Evolutionary conservation across 2,797 vertebrate genomes (phyloP).

Genomic region (Astyanax mexicanus): DNA sequence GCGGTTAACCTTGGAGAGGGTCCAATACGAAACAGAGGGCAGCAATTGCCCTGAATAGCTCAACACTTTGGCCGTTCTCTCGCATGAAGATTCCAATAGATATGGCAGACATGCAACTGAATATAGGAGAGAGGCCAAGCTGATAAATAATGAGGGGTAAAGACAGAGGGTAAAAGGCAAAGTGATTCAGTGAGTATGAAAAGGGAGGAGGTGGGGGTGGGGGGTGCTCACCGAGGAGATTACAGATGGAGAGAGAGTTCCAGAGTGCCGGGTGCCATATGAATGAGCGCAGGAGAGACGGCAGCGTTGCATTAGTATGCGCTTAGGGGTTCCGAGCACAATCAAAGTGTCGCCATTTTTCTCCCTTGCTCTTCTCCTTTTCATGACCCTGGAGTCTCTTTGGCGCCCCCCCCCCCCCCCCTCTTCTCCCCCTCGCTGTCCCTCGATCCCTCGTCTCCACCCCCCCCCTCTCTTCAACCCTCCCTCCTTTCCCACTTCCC

Average conservation of each 20-base stretch:
- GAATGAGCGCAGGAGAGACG: conserved; percentile 18
- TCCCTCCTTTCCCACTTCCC: conserved; percentile 10
- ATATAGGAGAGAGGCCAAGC: neutral
- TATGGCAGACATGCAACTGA: neutral
- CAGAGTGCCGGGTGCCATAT: neutral
- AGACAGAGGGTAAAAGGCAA: conserved; percentile 2
- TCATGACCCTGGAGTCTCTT: conserved; percentile 41
- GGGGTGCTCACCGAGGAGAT: neutral
- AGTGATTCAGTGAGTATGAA: conserved; percentile 2
- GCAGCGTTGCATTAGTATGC: conserved; percentile 47
- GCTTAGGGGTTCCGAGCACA: conserved; percentile 30
- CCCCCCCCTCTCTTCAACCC: neutral
- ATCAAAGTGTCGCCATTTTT: conserved; percentile 46
- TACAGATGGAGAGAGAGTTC: conserved; percentile 2
- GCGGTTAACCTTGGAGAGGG: neutral
- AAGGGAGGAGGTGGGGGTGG: too few species aligned
- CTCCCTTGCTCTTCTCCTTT: conserved; percentile 17
- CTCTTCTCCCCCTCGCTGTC: neutral
- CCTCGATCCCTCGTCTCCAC: neutral
- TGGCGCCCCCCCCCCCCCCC: neutral
- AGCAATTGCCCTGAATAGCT: neutral
- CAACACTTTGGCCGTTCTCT: neutral
- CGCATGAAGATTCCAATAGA: neutral
- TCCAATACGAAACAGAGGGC: neutral
- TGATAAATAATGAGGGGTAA: neutral